phyloP scores from a whole-genome alignment of 2,797 vertebrate species.

The Rhadinocentrus ornatus region DNA sequence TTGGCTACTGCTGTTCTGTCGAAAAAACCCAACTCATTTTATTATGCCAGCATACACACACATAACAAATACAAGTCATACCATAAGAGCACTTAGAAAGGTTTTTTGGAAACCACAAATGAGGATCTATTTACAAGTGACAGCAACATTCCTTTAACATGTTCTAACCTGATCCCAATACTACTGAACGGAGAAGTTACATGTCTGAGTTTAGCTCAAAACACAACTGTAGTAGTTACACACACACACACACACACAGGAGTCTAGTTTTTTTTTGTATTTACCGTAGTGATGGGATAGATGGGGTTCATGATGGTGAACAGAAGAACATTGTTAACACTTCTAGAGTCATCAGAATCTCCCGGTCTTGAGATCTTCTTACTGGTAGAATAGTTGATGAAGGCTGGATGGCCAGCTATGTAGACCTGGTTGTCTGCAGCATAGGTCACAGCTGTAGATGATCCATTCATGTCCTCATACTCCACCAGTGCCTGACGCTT shows the following conservation, averaged over 20 bases:
- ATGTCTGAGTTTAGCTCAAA: no score
- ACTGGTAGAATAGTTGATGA: slow-evolving; percentile 98
- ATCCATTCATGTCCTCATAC: slow-evolving; percentile 93
- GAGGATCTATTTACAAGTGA: background rate
- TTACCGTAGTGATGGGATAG: slow-evolving; percentile 88
- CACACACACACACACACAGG: background rate
- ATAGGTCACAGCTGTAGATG: slow-evolving; percentile 94
- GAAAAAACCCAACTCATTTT: background rate
- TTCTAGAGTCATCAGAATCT: slow-evolving; percentile 91
- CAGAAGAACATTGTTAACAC: slow-evolving; percentile 93
- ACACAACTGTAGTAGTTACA: no score
- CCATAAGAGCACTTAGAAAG: background rate
- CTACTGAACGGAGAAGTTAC: background rate
- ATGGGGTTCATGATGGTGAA: slow-evolving; percentile 97
- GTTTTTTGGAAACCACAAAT: background rate
- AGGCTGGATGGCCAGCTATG: slow-evolving; percentile 93
- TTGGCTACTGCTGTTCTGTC: background rate
- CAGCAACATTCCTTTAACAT: background rate
- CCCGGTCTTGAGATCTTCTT: slow-evolving; percentile 97
- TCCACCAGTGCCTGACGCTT: slow-evolving; percentile 96
- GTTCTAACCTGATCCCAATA: background rate
- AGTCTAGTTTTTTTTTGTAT: background rate
- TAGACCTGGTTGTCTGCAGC: slow-evolving; percentile 97
- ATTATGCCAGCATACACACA: background rate
- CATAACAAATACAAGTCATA: no score